Evolutionary conservation across 1,140 invertebrate genomes (phyloP), one percentile per base, ranked within the genome.

Genomic region (Drosophila orosa): DNA sequence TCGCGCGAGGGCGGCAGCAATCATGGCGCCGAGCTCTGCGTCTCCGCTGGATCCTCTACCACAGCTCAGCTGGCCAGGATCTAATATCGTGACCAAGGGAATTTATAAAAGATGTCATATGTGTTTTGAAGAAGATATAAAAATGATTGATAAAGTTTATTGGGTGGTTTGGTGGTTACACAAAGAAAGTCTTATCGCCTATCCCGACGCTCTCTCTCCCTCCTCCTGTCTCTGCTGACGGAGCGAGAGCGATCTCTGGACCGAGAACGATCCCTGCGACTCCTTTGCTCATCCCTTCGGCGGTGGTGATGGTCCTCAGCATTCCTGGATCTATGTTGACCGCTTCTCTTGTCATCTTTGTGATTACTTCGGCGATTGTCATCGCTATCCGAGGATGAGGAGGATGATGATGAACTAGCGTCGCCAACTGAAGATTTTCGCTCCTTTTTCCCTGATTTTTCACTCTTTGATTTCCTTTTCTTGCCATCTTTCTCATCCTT

Each of bases 21-120:
- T 60, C 91, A 92, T 45, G 83, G 80, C 19, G 80, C 90, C 25
- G 91, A 92, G 7, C 74, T 92, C 1, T 92, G 91, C 42, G 91
- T 92, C 13, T 89, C 91, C n/a, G 83, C 91, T 9, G 91, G 91
- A 42, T 92, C 91, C 33, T 92, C 87, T 54, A 92, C 90, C 31
- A 80, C 90, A 40, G 63, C 71, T 29, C 78, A 76, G 60, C 35
- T 76, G 52, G 79, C 78, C 45, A 74, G 83, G 52, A 79, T 86
- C 58, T 86, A 22, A 42, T 25, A 17, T 5, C 25, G 9, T 22
- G 45, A n/a, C 22, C 50, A 39, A 47, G 22, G 22, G 7, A 67
- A 39, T 13, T 17, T 24, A 35, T 12, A 22, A 39, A 13, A 15
- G 7, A 15, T 50, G 35, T 17, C n/a, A 22, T n/a, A n/a, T n/a